Conservation (phyloP, 2,113 vertebrate species). For the Ptyas mucosa region DNA sequence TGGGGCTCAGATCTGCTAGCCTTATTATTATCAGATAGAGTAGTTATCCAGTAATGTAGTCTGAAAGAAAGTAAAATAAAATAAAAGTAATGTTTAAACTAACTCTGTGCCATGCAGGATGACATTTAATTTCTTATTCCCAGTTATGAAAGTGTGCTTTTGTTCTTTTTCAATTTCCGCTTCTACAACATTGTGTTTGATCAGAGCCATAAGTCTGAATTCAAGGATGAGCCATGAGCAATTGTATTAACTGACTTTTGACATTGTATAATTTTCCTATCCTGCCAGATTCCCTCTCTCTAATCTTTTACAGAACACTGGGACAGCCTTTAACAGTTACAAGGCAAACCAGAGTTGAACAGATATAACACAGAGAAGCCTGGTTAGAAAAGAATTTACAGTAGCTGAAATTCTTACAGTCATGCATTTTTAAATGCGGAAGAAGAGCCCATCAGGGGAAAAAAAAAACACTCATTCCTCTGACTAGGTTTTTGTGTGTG, state of each 20-base stretch:
- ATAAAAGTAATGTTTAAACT: not conserved
- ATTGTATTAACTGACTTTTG: not conserved
- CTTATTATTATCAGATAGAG: not conserved
- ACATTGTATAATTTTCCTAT: not conserved
- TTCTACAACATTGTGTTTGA: not conserved
- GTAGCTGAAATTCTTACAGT: not conserved
- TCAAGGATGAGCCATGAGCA: not conserved
- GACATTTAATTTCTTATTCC: not conserved
- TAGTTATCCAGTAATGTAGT: not conserved
- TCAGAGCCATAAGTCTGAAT: not conserved
- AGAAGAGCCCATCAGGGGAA: not conserved
- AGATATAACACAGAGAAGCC: not conserved
- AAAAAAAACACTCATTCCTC: not conserved
- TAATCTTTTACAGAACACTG: not conserved
- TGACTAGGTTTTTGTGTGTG: not conserved
- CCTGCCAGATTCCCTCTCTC: not conserved
- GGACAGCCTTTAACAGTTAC: not conserved
- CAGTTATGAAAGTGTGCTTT: not conserved
- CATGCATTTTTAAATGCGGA: not conserved
- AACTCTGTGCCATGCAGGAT: not conserved
- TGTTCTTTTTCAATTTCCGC: not conserved
- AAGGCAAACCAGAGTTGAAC: not conserved
- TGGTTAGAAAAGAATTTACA: not conserved
- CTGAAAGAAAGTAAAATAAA: constrained; percentile 3
- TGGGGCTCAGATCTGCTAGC: not conserved